Base-by-base conservation (phyloP, 2,113 vertebrate genomes). In the Scortum barcoo region DNA sequence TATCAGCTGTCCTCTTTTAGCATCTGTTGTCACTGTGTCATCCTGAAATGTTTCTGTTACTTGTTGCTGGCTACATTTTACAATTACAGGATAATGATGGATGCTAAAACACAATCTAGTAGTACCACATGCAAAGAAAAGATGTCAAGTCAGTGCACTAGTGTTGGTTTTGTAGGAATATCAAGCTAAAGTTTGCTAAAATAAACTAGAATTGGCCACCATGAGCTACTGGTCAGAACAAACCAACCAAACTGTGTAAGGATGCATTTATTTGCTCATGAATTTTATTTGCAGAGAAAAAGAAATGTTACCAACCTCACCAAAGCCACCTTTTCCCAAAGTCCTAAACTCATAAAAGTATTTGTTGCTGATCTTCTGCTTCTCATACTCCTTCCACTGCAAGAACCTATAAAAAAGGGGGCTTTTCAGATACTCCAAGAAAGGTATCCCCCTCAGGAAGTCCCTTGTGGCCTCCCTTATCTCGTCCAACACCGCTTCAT, bases 351-450 rank as follows among this genome's bases (percentile, higher is more conserved):
- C 96, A 1, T 95, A 96, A 81, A 99, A 99, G 89, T 96, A 96
- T 80, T 96, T 97, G 0, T 97, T 96, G 3, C 71, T 96, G 76
- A 97, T 95, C 0, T 91, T 95, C 60, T 97, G 96, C 90, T 80
- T 96, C 93, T 99, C 97, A 19, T 96, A 97, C 88, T 95, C 94
- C 92, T 99, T 98, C 97, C 97, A 98, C 68, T 97, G 97, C 80
- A 98, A 78, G 80, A 97, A 97, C 89, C 88, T 96, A 60, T 97
- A 95, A 56, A 95, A 98, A 84, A 96, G 95, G 0, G 92, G 87
- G 81, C 96, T 99, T 51, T 81, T 90, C 85, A 95, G 95, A 93
- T 96, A 98, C 30, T 97, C 96, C 7, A 88, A 76, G 85, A 99
- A 99, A 17, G 97, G 97, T 71, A 93, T 95, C 20, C 79, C 95